Evolutionary conservation across 2,113 vertebrate genomes (phyloP), one percentile per base, ranked within the genome.

Genomic region (Ancistrus triradiatus): DNA sequence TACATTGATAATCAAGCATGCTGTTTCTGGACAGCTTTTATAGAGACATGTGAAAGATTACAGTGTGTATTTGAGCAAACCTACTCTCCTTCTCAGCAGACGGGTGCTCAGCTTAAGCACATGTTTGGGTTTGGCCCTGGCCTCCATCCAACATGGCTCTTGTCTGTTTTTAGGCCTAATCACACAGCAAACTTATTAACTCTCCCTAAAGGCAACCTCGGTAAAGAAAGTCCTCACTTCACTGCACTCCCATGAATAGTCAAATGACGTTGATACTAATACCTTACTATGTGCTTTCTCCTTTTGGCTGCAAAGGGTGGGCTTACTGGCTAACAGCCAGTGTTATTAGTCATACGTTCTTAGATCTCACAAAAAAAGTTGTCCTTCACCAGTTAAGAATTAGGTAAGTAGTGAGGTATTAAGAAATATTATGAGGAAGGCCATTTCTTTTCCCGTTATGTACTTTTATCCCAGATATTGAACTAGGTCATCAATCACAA

Each of bases 121-220:
- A 48, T 40, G 44, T 44, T 42, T 25, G 73, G 60, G 60, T 69
- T 80, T 74, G 73, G 75, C 60, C 69, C 59, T 57, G 53, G 55
- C 68, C 53, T 49, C 31, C 68, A 31, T n/a, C 63, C 40, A 73
- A 21, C 63, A 63, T 44, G 15, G n/a, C 50, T n/a, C n/a, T n/a
- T n/a, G n/a, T n/a, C 17, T 31, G 43, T 56, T 31, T 25, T 59
- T 24, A n/a, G 57, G 33, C 43, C 25, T 55, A 58, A 50, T 64
- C 46, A 49, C 59, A 63, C 61, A 48, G 65, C 57, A 75, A 71
- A 62, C 61, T 40, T 75, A 48, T 64, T 17, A 48, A 69, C 49
- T 72, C 11, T 35, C 42, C 42, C 63, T 5, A 31, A 51, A 65
- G 60, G 43, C 37, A 37, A 4, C 47, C 59, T 43, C 8, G 58